phyloP scores from a whole-genome alignment of 1,140 invertebrate species.

The Oryctes rhinoceros region DNA sequence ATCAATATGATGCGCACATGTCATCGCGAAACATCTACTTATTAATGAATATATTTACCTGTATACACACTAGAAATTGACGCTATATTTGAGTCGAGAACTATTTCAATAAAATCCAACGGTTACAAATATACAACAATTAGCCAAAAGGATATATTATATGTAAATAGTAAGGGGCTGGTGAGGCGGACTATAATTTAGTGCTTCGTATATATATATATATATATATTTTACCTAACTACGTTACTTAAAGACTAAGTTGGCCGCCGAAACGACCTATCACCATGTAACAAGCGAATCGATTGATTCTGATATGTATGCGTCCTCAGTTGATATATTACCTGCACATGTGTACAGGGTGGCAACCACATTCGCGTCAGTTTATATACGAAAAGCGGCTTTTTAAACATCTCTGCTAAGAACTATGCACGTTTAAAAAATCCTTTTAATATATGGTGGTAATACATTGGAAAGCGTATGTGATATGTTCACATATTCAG shows the following conservation, averaged over 20 bases:
- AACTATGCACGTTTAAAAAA: too few species aligned
- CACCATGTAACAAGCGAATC: conserved; percentile 57
- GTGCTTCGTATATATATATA: conserved; percentile 1
- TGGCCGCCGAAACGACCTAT: conserved; percentile 46
- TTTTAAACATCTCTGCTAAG: too few species aligned
- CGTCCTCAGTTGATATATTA: conserved; percentile 60
- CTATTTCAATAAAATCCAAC: conserved; percentile 58
- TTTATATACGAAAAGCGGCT: too few species aligned
- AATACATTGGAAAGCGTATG: too few species aligned
- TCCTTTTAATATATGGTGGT: too few species aligned
- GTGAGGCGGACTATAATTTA: conserved; percentile 7
- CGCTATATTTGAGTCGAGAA: conserved; percentile 51
- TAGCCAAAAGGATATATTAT: conserved; percentile 27
- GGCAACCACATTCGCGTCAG: too few species aligned
- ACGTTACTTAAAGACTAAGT: conserved; percentile 14
- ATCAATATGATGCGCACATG: neutral
- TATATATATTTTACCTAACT: conserved; percentile 14
- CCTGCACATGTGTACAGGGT: neutral
- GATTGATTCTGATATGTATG: conserved; percentile 61
- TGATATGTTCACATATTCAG: too few species aligned
- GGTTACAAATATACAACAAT: conserved; percentile 46
- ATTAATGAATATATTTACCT: conserved; percentile 24
- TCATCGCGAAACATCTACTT: conserved; percentile 5
- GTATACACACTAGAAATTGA: conserved; percentile 50
- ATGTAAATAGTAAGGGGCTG: conserved; percentile 12